Conservation (phyloP, 1,140 invertebrate species). For the Hycleus cichorii region DNA sequence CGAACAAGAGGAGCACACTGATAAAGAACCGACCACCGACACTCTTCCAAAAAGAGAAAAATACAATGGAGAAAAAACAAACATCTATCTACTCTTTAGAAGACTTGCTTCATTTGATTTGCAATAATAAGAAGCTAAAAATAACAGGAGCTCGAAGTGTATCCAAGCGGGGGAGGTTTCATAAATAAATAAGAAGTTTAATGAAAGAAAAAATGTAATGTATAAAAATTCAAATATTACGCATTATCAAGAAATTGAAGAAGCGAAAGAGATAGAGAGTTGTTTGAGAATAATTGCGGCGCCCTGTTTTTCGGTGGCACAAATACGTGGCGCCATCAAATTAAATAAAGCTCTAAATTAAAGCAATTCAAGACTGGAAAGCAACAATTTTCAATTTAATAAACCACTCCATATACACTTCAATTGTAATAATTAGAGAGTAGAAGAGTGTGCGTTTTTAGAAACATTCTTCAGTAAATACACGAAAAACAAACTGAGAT, state of each 20-base stretch:
- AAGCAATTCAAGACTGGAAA: conserved; percentile 18
- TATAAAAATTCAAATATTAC: no score
- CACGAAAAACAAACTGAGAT: no score
- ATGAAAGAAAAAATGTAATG: no score
- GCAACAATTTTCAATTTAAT: conserved; percentile 23
- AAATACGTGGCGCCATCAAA: conserved; percentile 13
- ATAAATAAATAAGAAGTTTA: no score
- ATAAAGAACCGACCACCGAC: conserved; percentile 5
- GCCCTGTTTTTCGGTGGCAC: neutral
- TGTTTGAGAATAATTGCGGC: conserved; percentile 12
- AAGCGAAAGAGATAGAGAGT: neutral
- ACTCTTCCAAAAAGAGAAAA: neutral
- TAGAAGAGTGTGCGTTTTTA: neutral
- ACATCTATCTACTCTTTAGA: conserved; percentile 1
- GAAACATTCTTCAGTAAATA: no score
- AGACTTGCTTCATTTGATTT: neutral
- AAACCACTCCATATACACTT: conserved; percentile 22
- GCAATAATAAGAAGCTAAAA: neutral
- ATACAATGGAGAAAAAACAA: neutral
- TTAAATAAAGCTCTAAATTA: conserved; percentile 15
- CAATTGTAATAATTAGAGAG: conserved; percentile 21
- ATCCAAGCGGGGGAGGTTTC: neutral
- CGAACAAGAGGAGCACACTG: conserved; percentile 3
- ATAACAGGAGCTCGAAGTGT: neutral
- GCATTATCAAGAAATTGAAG: no score